These are phyloP conservation scores for Pemphigus obesinymphae DNA, from an alignment of 1,140 invertebrate species.

Conservation along the genomic window DNA sequence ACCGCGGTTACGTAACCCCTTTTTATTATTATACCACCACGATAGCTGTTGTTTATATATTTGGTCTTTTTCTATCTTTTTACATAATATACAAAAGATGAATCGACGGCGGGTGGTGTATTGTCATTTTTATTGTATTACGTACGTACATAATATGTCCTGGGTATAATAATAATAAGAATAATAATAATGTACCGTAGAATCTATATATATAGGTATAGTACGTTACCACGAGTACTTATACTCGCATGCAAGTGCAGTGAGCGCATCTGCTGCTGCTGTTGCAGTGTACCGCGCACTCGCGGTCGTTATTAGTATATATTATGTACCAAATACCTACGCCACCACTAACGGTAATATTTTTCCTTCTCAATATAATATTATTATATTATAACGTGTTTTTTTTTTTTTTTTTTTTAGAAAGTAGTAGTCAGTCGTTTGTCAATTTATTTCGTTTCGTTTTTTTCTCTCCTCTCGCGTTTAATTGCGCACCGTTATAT, in stretches of 20 bases:
- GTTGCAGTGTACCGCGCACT: too few relatives aligned
- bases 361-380: not conserved
- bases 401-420: not conserved
- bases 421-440: not conserved
- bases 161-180: too few relatives aligned
- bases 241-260: too few relatives aligned
- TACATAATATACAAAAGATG: not conserved
- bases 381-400: not conserved
- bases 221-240: too few relatives aligned
- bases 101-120: constrained; percentile 16
- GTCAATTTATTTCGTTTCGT: not conserved
- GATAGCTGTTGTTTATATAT: too few relatives aligned
- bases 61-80: not conserved
- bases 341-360: not conserved
- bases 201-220: too few relatives aligned
- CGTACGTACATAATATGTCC: too few relatives aligned
- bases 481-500: too few relatives aligned
- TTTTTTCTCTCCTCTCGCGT: not conserved
- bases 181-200: too few relatives aligned
- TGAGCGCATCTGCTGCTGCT: too few relatives aligned
- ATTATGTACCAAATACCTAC: too few relatives aligned
- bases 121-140: not conserved
- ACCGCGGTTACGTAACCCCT: not conserved
- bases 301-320: not conserved
- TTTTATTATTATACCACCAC: not conserved